Evolutionary conservation across 2,113 vertebrate genomes (phyloP), one percentile per base, ranked within the genome.

Genomic region (Struthidea cinerea): DNA sequence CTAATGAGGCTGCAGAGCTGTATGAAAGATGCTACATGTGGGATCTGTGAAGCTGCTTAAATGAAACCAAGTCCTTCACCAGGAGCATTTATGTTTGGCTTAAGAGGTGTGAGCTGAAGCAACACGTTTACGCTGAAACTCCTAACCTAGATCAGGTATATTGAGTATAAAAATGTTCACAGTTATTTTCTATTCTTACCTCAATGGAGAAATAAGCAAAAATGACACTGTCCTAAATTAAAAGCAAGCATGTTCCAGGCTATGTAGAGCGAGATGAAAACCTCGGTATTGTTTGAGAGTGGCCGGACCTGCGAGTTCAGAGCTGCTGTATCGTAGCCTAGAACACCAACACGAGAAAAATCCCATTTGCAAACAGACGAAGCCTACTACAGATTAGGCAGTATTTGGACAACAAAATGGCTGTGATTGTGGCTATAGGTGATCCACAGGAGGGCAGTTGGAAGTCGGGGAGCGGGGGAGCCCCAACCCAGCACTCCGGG

Each of bases 331-430:
- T 23, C 16, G 2, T 3, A 73, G 46, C 44, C 71, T 50, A 3
- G 5, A 86, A 63, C 35, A 49, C 6, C 64, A 35, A 33, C n/a
- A 42, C 20, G n/a, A 50, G 47, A 32, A 49, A 44, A 84, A 79
- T 8, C 6, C 11, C 50, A 46, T 37, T 6, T 30, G 50, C 56
- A 16, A 55, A 15, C 18, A 67, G 50, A 20, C 12, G 76, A 46
- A 71, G 70, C 75, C 78, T 47, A 7, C 16, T 33, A 23, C 46
- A 49, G 42, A 52, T 6, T 7, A 60, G 80, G 84, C 6, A 23
- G 59, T 1, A 57, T 41, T 39, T 17, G 77, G 56, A 35, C 88
- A 67, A 96, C 93, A 97, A 96, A 93, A 96, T 96, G 96, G 93
- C 96, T 95, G 96, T 95, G 84, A 71, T 11, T 61, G 75, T 17